These are phyloP conservation scores for Clarias macrocephalus DNA, from an alignment of 2,113 vertebrate genomes.

Conservation along the genomic window DNA sequence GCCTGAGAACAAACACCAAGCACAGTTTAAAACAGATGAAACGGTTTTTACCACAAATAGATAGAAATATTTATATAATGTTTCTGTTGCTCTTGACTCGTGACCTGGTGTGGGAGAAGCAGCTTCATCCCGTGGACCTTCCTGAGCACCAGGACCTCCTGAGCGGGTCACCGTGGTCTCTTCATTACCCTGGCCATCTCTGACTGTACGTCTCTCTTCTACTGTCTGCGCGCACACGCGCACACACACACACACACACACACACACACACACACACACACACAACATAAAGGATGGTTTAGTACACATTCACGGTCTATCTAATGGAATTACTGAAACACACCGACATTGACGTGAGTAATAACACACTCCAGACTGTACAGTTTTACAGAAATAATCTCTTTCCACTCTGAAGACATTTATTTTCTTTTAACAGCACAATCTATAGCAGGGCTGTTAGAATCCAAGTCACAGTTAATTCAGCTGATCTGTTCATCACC, in stretches of 20 bases:
- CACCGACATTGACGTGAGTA: not conserved
- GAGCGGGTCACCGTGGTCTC: slow-evolving; percentile 80
- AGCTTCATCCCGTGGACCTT: slow-evolving; percentile 41
- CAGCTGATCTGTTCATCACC: too few relatives aligned
- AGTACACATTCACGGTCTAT: not conserved
- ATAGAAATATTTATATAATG: not conserved
- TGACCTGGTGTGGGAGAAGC: slow-evolving; percentile 55
- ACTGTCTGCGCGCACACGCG: not conserved
- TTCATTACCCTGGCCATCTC: slow-evolving; percentile 79
- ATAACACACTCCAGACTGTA: not conserved
- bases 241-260: slow-evolving; percentile 2
- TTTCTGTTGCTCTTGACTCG: not conserved
- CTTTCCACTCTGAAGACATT: not conserved
- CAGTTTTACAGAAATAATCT: not conserved
- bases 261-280: not conserved
- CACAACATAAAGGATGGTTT: not conserved
- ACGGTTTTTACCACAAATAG: not conserved
- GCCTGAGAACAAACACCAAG: slow-evolving; percentile 59
- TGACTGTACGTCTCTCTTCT: slow-evolving; percentile 71
- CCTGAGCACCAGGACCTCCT: slow-evolving; percentile 58
- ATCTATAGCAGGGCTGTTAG: not conserved
- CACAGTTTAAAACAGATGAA: not conserved
- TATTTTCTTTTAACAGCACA: not conserved
- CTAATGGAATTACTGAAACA: not conserved
- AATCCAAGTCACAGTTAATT: too few relatives aligned